phyloP scores from a whole-genome alignment of 2,888 invertebrate genomes.

The Aspidiotus destructor region DNA sequence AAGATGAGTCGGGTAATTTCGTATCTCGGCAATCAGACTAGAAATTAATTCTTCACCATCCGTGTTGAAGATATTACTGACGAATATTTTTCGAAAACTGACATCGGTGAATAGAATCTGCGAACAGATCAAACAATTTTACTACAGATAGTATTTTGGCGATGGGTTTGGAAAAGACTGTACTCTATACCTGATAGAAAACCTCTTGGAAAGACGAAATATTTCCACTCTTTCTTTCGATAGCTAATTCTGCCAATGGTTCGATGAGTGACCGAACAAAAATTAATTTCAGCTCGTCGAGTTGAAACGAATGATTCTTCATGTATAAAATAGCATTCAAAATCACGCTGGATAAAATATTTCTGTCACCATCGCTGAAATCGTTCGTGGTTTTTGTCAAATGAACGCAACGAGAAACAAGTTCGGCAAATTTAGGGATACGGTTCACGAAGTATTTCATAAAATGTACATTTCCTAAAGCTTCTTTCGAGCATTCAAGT shows the following conservation, averaged over 20 bases:
- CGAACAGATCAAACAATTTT: not conserved
- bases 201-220: not conserved
- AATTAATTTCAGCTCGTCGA: conserved; percentile 14
- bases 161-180: too few species aligned
- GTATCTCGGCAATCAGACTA: not conserved
- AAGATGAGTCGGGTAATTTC: not conserved
- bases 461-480: conserved; percentile 14
- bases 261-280: conserved; percentile 11
- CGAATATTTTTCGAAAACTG: conserved; percentile 10
- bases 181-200: not conserved
- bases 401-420: not conserved
- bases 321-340: conserved; percentile 7
- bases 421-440: conserved; percentile 5
- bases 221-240: not conserved
- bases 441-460: conserved; percentile 17
- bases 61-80: not conserved
- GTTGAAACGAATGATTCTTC: conserved; percentile 7
- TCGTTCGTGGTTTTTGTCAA: not conserved
- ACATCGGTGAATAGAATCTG: conserved; percentile 15
- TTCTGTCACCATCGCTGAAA: not conserved
- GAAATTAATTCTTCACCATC: conserved; percentile 4
- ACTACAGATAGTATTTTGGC: not conserved
- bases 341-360: not conserved
- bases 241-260: conserved; percentile 13
- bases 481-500: conserved; percentile 8